phyloP scores from a whole-genome alignment of 2,113 vertebrate species.

The Argyrosomus japonicus region DNA sequence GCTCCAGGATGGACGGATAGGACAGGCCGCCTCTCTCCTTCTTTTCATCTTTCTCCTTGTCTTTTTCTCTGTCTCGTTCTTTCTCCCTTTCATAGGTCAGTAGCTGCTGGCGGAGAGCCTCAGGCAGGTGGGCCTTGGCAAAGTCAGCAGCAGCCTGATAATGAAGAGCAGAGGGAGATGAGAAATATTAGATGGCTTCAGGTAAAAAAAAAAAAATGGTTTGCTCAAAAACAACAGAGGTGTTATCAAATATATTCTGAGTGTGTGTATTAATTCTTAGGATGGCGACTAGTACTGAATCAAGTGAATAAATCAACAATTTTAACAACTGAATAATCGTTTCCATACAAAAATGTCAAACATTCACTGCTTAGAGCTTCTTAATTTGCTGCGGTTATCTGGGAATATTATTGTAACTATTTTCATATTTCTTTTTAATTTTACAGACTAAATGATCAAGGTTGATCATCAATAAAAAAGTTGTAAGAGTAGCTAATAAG shows the following conservation, averaged over 20 bases:
- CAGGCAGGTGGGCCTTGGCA: constrained; percentile 92
- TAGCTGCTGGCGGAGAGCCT: constrained; percentile 93
- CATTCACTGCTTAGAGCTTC: background rate
- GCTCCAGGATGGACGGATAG: constrained; percentile 93
- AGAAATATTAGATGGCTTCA: constrained; percentile 29
- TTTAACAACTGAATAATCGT: too few species aligned
- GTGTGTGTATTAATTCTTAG: background rate
- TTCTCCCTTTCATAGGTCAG: constrained; percentile 94
- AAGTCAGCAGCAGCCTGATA: constrained; percentile 95
- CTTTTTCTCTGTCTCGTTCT: constrained; percentile 86
- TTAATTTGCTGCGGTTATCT: background rate
- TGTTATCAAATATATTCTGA: background rate
- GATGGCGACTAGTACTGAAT: too few species aligned
- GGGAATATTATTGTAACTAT: background rate
- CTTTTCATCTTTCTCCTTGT: constrained; percentile 90
- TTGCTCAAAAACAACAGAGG: constrained; percentile 1
- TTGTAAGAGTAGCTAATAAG: background rate
- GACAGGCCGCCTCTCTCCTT: constrained; percentile 91
- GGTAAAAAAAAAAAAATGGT: constrained; percentile 9
- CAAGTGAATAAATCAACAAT: background rate
- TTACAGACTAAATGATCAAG: too few species aligned
- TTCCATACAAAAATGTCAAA: background rate
- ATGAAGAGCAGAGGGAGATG: constrained; percentile 45
- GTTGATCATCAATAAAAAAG: too few species aligned
- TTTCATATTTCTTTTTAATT: too few species aligned